phyloP scores from a whole-genome alignment of 1,140 invertebrate species.

The Bathynomus jamesi region DNA sequence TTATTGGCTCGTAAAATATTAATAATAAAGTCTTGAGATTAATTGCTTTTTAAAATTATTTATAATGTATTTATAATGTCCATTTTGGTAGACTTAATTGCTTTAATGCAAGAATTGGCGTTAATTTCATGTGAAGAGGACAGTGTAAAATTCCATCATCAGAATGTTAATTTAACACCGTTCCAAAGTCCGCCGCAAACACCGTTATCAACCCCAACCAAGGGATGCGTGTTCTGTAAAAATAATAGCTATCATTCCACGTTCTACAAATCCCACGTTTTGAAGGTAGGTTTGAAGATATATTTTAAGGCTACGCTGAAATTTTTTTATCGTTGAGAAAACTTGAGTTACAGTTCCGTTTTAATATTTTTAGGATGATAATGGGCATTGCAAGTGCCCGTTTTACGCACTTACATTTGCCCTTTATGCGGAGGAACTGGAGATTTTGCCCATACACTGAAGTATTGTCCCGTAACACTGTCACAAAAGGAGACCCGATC shows the following conservation, averaged over 20 bases:
- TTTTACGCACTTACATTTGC: slow-evolving; percentile 58
- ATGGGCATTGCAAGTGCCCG: slow-evolving; percentile 59
- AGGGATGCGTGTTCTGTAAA: slow-evolving; percentile 33
- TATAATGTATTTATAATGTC: too few relatives aligned
- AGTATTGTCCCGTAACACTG: slow-evolving; percentile 56
- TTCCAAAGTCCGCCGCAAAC: not conserved
- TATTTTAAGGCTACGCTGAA: too few relatives aligned
- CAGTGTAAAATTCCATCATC: not conserved
- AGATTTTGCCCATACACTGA: slow-evolving; percentile 65
- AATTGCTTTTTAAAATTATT: too few relatives aligned
- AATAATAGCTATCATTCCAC: slow-evolving; percentile 35
- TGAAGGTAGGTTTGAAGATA: slow-evolving; percentile 20
- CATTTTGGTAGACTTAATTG: not conserved
- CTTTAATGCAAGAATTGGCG: not conserved
- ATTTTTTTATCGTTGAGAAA: too few relatives aligned
- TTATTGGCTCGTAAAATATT: too few relatives aligned
- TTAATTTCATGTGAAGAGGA: not conserved
- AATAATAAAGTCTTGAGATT: too few relatives aligned
- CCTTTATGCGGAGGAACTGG: slow-evolving; percentile 60
- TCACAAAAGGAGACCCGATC: slow-evolving; percentile 31
- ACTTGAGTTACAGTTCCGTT: too few relatives aligned
- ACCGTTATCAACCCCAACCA: not conserved
- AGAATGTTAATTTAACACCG: not conserved
- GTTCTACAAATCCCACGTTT: slow-evolving; percentile 28
- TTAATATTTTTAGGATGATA: slow-evolving; percentile 45